A percentile compares a stretch with the other conserved stretches of the same genome.
These are phyloP conservation scores for Archips crataeganus DNA, from an alignment of 2,888 invertebrate species.

Conservation along the genomic window DNA sequence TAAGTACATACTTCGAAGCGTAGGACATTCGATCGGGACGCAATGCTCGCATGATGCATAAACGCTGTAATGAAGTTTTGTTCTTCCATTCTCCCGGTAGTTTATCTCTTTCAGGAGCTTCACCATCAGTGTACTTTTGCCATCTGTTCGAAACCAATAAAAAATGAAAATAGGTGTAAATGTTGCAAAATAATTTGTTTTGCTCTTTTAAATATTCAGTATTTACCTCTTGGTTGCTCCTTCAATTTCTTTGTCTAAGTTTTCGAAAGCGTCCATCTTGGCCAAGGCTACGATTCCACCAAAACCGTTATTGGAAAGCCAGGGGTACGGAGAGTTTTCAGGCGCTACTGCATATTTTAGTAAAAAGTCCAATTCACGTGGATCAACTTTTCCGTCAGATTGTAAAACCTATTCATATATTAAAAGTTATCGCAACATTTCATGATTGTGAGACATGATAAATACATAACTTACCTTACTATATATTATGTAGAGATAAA, in stretches of 20 bases:
- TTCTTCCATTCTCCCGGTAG: conserved; percentile 98
- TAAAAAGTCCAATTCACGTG: conserved; percentile 93
- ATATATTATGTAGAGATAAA: too few species aligned
- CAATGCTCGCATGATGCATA: conserved; percentile 97
- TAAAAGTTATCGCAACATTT: background rate
- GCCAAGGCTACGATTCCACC: conserved; percentile 93
- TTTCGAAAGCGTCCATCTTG: conserved; percentile 91
- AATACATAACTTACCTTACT: too few species aligned
- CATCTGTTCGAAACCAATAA: conserved; percentile 83
- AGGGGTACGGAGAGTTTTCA: conserved; percentile 91
- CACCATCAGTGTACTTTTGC: conserved; percentile 96
- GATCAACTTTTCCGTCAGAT: conserved; percentile 87
- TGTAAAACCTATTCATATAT: conserved; percentile 68
- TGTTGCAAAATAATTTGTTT: background rate
- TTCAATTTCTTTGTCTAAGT: conserved; percentile 96
- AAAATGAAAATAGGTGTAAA: background rate
- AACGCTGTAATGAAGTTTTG: conserved; percentile 92
- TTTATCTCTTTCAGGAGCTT: conserved; percentile 96
- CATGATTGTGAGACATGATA: too few species aligned
- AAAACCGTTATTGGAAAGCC: conserved; percentile 92
- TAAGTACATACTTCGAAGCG: conserved; percentile 87
- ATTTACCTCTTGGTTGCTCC: conserved; percentile 91
- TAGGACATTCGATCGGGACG: conserved; percentile 98
- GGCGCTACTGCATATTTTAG: conserved; percentile 93
- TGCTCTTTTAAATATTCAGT: conserved; percentile 1